These are phyloP conservation scores for Xestia xanthographa DNA, from an alignment of 2,888 invertebrate species.

Conservation along the genomic window DNA sequence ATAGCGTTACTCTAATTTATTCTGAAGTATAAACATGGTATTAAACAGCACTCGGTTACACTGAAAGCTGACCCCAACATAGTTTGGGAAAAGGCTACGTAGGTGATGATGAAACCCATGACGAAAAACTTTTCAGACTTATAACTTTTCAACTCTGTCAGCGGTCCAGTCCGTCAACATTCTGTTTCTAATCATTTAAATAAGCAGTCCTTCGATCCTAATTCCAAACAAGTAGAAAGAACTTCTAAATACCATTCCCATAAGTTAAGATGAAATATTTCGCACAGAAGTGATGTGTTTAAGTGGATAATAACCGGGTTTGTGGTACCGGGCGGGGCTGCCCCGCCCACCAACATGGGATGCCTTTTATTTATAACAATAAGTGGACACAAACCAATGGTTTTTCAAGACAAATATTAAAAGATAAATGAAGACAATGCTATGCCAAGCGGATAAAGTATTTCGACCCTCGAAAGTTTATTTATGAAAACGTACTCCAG, in stretches of 20 bases:
- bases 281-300: constrained; percentile 88
- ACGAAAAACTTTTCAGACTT: background rate
- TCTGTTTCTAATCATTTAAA: background rate
- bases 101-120: no score
- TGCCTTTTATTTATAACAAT: constrained; percentile 76
- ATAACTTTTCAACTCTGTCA: background rate
- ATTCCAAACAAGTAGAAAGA: constrained; percentile 31
- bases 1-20: no score
- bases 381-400: constrained; percentile 58
- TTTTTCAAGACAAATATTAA: constrained; percentile 43
- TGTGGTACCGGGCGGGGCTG: constrained; percentile 81
- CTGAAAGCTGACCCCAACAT: no score
- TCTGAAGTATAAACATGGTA: no score
- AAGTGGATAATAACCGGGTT: constrained; percentile 89
- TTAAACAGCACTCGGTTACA: no score
- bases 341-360: constrained; percentile 81
- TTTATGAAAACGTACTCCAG: background rate
- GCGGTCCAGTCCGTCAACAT: background rate
- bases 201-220: background rate
- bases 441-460: background rate
- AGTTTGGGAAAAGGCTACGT: no score
- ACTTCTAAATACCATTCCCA: constrained; percentile 29
- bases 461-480: background rate
- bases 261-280: constrained; percentile 72
- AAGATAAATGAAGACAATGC: constrained; percentile 40